These are phyloP conservation scores for Drosophila pseudoobscura DNA, from an alignment of 1,140 invertebrate species.

Conservation along the genomic window DNA sequence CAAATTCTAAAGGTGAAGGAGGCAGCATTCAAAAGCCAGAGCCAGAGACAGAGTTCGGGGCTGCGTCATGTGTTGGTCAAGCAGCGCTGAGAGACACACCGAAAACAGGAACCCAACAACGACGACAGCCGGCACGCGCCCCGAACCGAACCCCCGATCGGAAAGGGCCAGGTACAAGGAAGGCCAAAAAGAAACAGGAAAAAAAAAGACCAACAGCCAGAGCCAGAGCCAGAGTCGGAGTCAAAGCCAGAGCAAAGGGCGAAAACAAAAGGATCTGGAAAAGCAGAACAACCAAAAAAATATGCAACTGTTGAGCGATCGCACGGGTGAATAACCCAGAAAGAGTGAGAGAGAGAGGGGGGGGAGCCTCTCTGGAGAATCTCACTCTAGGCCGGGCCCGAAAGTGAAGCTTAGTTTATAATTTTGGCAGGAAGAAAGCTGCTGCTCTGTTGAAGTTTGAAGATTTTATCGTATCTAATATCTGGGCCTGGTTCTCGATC, in stretches of 20 bases:
- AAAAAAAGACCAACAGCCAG: slow-evolving; percentile 17
- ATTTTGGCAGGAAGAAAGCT: slow-evolving; percentile 72
- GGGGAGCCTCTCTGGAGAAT: slow-evolving; percentile 53
- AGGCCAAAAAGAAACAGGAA: slow-evolving; percentile 25
- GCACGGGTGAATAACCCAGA: slow-evolving; percentile 41
- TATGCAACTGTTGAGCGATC: slow-evolving; percentile 65
- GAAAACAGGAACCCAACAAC: slow-evolving; percentile 20
- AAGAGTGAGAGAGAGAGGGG: neutral
- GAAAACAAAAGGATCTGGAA: slow-evolving; percentile 40
- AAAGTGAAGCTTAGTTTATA: slow-evolving; percentile 50
- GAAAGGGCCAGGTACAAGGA: slow-evolving; percentile 54
- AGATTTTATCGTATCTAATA: slow-evolving; percentile 73
- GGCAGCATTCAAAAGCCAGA: slow-evolving; percentile 9
- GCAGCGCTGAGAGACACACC: slow-evolving; percentile 24
- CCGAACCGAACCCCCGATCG: slow-evolving; percentile 38
- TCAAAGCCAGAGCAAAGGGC: slow-evolving; percentile 26
- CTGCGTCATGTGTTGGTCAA: slow-evolving; percentile 68
- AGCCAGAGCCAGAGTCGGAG: slow-evolving; percentile 25
- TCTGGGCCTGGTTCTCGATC: slow-evolving; percentile 64
- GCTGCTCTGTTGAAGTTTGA: slow-evolving; percentile 12
- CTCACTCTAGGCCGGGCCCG: slow-evolving; percentile 43
- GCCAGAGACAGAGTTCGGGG: slow-evolving; percentile 24
- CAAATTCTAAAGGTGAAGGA: neutral
- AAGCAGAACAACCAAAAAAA: slow-evolving; percentile 23
- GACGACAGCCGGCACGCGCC: slow-evolving; percentile 79